Percentiles rank a stretch among this genome's conserved stretches.
Evolutionary conservation across 2,113 vertebrate genomes (phyloP).

Genomic region (Eleginops maclovinus): DNA sequence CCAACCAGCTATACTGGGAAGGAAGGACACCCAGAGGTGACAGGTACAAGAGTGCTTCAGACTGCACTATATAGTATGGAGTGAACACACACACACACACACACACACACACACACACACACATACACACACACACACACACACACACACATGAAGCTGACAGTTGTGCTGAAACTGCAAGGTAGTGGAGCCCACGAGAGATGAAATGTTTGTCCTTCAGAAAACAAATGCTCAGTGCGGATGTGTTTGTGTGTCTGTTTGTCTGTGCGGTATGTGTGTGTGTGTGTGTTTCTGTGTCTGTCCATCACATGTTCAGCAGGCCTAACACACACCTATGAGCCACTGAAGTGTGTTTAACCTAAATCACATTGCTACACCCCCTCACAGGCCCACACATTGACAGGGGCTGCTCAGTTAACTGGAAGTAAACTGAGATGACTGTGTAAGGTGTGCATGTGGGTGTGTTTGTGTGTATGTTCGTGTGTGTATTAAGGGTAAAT

Average conservation of each 20-base stretch:
- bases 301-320: conserved; percentile 66
- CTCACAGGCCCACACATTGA: conserved; percentile 31
- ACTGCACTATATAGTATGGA: conserved; percentile 45
- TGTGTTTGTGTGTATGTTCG: no score
- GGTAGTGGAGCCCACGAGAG: conserved; percentile 40
- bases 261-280: conserved; percentile 35
- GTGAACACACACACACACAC: conserved; percentile 20
- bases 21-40: conserved; percentile 71
- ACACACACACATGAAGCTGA: conserved; percentile 41
- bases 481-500: conserved; percentile 8
- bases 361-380: conserved; percentile 60
- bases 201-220: conserved; percentile 74
- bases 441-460: conserved; percentile 9
- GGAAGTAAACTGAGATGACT: conserved; percentile 37
- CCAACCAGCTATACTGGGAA: conserved; percentile 57
- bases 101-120: conserved; percentile 21
- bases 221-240: conserved; percentile 37
- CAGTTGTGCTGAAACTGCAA: conserved; percentile 75
- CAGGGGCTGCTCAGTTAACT: conserved; percentile 43
- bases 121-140: conserved; percentile 19
- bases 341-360: conserved; percentile 65
- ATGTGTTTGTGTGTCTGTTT: conserved; percentile 22
- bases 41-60: conserved; percentile 6
- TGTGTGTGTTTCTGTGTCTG: conserved; percentile 35
- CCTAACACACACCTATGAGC: conserved; percentile 46